phyloP scores from a whole-genome alignment of 2,797 vertebrate species.

The Psittacula echo region DNA sequence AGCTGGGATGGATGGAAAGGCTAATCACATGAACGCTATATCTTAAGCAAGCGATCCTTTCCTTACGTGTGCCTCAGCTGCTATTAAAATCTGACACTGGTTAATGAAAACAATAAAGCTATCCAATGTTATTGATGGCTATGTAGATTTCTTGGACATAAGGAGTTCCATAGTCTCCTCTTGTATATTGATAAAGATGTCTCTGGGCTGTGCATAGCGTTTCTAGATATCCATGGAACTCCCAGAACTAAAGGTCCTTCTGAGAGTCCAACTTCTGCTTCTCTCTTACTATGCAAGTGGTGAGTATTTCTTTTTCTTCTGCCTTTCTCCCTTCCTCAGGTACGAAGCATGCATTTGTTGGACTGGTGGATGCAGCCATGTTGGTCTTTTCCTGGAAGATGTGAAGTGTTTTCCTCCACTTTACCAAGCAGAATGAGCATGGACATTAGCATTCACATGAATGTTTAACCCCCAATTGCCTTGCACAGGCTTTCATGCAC shows the following conservation, averaged over 20 bases:
- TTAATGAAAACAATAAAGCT: constrained; percentile 55
- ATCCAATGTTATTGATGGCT: constrained; percentile 40
- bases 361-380: not conserved
- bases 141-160: not conserved
- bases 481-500: not conserved
- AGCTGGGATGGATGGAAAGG: constrained; percentile 26
- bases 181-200: not conserved
- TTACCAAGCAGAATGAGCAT: not conserved
- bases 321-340: not conserved
- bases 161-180: not conserved
- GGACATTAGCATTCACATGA: not conserved
- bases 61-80: constrained; percentile 8
- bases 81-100: constrained; percentile 40
- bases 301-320: accelerated
- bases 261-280: not conserved
- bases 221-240: not conserved
- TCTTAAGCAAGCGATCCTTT: constrained; percentile 11
- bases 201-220: not conserved
- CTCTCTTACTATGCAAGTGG: not conserved
- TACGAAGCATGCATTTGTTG: not conserved
- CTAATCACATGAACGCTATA: constrained; percentile 41
- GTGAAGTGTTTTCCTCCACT: not conserved
- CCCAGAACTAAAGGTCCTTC: not conserved
- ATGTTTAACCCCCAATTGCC: not conserved
- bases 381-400: not conserved